Percentiles rank a stretch among this genome's conserved stretches.
These are phyloP conservation scores for Syngnathus acus DNA, from an alignment of 2,797 vertebrate genomes.

Conservation along the genomic window DNA sequence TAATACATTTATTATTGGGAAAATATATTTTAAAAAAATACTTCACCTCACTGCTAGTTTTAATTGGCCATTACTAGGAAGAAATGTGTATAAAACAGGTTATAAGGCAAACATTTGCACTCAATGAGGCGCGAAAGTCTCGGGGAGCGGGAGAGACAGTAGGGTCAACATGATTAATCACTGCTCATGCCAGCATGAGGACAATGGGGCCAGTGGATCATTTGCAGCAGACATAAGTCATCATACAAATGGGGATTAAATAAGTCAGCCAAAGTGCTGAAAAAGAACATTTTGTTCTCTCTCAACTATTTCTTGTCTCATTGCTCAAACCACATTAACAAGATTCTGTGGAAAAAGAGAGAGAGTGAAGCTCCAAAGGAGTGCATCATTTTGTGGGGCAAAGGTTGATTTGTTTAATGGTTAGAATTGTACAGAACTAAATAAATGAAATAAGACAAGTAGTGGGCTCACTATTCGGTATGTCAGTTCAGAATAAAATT, in stretches of 20 bases:
- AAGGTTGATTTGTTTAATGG: background rate
- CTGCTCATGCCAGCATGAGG: constrained; percentile 8
- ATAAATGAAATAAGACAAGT: background rate
- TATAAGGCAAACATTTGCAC: constrained; percentile 3
- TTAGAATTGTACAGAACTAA: background rate
- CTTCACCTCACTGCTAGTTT: background rate
- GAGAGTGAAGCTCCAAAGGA: too few species aligned
- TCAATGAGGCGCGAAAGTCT: constrained; percentile 30
- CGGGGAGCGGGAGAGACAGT: constrained; percentile 20
- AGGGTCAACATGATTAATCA: constrained; percentile 42
- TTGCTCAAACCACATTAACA: background rate
- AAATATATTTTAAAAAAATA: background rate
- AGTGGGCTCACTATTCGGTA: too few species aligned
- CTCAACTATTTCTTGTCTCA: background rate
- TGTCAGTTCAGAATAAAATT: background rate
- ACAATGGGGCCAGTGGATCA: constrained; percentile 21
- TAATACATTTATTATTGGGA: background rate
- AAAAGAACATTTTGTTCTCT: constrained; percentile 9
- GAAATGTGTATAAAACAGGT: background rate
- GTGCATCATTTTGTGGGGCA: background rate
- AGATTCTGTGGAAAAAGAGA: background rate
- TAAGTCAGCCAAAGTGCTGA: constrained; percentile 15
- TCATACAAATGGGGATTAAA: constrained; percentile 30
- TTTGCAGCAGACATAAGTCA: constrained; percentile 27
- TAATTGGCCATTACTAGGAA: background rate